Base-by-base conservation (phyloP, 2,888 invertebrate genomes). In the Macrostomum cliftonense region DNA sequence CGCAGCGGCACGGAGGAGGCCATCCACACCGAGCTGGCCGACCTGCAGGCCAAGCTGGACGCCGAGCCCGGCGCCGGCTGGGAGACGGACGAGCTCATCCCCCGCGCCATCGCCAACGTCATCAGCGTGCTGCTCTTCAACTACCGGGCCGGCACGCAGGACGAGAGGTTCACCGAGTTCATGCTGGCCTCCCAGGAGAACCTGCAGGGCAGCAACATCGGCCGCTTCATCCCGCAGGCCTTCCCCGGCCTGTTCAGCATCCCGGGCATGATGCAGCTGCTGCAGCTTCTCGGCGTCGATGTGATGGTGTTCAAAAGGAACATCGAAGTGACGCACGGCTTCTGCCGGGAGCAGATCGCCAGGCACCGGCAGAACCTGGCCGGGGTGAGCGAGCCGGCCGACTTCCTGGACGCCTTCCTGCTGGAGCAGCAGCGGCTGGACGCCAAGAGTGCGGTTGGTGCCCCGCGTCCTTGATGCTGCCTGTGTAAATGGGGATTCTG, bases 331-430 rank as follows among this genome's bases (percentile, higher is more conserved):
- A 39, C 37, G 45, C 12, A 42, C n/a, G 21, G 38, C 4, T 38
- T 38, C 17, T 21, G 51, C 21, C 20, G 40, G 19, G 46, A 37
- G 5, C 28, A 48, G 28, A 43, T 52, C 12, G 46, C 47, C 5
- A 46, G 51, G 5, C 56, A 56, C 48, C 40, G 44, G 17, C 44
- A 43, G 16, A 45, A 44, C 21, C 56, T 52, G 43, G 48, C 54
- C 28, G 50, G 45, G 40, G 49, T 52, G 7, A 47, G 54, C 42
- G 44, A 49, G 14, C 13, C 45, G 9, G 45, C 50, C 21, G 56
- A 56, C 44, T 53, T 52, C 17, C 50, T 54, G 12, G 55, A 54
- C 36, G 49, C 53, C 12, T 56, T 49, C 21, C 42, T 54, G 4
- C 40, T 38, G 16, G 54, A 54, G 40, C 43, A 46, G 21, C 28